A percentile compares a stretch with the other conserved stretches of the same genome.
Evolutionary conservation across 2,113 vertebrate species (phyloP).

Genomic region (Crotalus horridus): DNA sequence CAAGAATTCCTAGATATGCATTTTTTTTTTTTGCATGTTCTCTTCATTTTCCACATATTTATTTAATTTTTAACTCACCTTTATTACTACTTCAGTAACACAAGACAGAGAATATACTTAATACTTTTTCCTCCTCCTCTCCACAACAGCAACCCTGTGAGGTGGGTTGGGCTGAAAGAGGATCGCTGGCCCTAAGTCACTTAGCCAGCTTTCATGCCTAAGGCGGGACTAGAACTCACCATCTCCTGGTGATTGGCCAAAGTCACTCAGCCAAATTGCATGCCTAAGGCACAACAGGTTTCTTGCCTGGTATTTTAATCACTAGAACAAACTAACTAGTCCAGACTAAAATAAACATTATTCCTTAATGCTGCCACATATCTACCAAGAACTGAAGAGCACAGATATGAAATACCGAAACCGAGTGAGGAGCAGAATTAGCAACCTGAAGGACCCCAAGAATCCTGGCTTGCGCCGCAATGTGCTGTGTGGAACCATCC

Average conservation of each 20-base stretch:
- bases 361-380: conserved; percentile 79
- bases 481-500: conserved; percentile 83
- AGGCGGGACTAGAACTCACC: not conserved
- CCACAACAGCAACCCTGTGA: not conserved
- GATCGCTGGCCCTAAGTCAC: not conserved
- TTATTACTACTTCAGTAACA: not conserved
- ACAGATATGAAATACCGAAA: conserved; percentile 98
- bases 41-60: not conserved
- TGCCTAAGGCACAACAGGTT: not conserved
- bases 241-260: not conserved
- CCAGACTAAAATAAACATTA: not conserved
- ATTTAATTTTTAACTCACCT: not conserved
- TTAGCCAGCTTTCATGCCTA: not conserved
- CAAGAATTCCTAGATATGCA: not conserved
- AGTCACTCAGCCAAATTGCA: not conserved
- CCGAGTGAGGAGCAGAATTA: conserved; percentile 92
- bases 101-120: not conserved
- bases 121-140: not conserved
- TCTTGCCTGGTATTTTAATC: not conserved
- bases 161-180: not conserved
- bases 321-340: not conserved
- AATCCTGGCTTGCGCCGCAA: conserved; percentile 88
- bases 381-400: conserved; percentile 90
- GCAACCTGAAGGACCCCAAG: conserved; percentile 97
- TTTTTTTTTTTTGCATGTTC: not conserved